Evolutionary conservation across 2,888 invertebrate species (phyloP).

Genomic region (Endomychus coccineus): DNA sequence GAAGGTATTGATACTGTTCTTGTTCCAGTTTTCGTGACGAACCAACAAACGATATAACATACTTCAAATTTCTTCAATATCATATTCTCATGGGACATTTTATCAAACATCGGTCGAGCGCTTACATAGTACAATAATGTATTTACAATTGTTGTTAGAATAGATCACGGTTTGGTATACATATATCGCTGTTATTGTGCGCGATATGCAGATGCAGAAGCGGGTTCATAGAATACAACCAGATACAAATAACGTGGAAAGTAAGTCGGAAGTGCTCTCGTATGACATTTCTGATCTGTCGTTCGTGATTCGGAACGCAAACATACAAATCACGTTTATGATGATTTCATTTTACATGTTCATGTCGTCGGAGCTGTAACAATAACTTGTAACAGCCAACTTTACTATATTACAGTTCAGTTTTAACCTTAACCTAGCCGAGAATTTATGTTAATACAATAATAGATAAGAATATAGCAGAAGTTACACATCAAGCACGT

Average conservation of each 20-base stretch:
- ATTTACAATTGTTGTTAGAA: slow-evolving; percentile 20
- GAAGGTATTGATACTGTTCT: no score
- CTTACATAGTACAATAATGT: no score
- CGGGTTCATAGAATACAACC: slow-evolving; percentile 19
- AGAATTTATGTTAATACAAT: no score
- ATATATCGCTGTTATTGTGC: slow-evolving; percentile 18
- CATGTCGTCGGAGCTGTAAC: no score
- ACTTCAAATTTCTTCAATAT: no score
- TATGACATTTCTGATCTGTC: slow-evolving; percentile 31
- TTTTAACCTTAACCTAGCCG: no score
- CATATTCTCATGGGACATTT: no score
- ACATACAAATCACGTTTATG: slow-evolving; percentile 39
- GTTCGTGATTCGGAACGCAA: slow-evolving; percentile 36
- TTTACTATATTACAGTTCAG: slow-evolving; percentile 15
- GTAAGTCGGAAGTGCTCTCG: slow-evolving; percentile 35
- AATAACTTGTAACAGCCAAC: slow-evolving; percentile 32
- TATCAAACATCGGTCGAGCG: no score
- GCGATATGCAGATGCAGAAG: slow-evolving; percentile 19
- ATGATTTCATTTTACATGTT: slow-evolving; percentile 39
- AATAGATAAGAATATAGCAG: slow-evolving; percentile 15
- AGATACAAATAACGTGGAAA: slow-evolving; percentile 25
- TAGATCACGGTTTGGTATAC: no score
- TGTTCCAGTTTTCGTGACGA: no score
- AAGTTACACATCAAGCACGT: no score
- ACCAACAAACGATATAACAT: no score